These are phyloP conservation scores for Andrena praecox DNA, from an alignment of 2,888 invertebrate genomes.

Conservation along the genomic window DNA sequence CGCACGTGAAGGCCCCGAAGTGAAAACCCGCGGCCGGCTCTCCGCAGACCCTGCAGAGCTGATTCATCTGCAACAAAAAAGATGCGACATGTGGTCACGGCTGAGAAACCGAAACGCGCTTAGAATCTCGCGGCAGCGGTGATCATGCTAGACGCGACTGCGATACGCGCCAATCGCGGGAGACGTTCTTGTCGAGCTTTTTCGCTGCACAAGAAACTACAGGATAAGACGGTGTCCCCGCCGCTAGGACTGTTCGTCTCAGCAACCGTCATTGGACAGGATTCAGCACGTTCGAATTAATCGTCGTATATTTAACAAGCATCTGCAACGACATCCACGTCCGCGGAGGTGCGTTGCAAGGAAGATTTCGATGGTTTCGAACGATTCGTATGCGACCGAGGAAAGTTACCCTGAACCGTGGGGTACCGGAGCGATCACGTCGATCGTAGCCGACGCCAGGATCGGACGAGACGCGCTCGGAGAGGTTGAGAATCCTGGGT, in stretches of 20 bases:
- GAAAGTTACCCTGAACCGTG: slow-evolving; percentile 29
- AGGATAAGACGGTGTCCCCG: slow-evolving; percentile 23
- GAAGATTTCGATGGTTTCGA: slow-evolving; percentile 13
- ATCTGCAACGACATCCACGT: slow-evolving; percentile 8
- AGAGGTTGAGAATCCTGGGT: slow-evolving; percentile 38
- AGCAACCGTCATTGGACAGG: slow-evolving; percentile 32
- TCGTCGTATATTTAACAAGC: slow-evolving; percentile 43
- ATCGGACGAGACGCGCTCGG: neutral
- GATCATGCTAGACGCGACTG: slow-evolving; percentile 41
- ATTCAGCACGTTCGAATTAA: slow-evolving; percentile 36
- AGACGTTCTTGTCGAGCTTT: slow-evolving; percentile 44
- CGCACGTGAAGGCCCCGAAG: slow-evolving; percentile 83
- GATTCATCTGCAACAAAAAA: slow-evolving; percentile 82
- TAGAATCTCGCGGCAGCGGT: slow-evolving; percentile 46
- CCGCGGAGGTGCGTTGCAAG: neutral
- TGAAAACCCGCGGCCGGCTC: slow-evolving; percentile 84
- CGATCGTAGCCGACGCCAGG: slow-evolving; percentile 13
- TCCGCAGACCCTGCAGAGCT: slow-evolving; percentile 83
- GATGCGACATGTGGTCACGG: slow-evolving; percentile 70
- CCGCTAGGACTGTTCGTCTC: slow-evolving; percentile 43
- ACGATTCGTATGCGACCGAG: slow-evolving; percentile 38
- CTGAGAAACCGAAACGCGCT: slow-evolving; percentile 57
- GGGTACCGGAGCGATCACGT: slow-evolving; percentile 29
- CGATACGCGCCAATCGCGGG: slow-evolving; percentile 68
- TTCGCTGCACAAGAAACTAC: slow-evolving; percentile 8